Base-by-base conservation (phyloP, 2,888 invertebrate species). In the Limnephilus lunatus region DNA sequence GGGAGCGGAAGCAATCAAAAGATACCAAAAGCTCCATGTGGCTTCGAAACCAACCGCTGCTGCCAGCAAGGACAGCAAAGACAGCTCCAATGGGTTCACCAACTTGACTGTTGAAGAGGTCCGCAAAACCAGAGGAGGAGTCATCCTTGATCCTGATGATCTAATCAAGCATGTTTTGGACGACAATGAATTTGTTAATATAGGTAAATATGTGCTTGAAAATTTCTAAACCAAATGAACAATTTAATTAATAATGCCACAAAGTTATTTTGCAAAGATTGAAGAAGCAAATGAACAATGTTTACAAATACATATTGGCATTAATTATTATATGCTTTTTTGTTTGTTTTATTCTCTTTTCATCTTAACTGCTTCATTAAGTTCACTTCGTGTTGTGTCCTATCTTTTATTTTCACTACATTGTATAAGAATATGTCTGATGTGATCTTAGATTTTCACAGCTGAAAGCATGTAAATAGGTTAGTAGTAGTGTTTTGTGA, bases 121-220 rank as follows among this genome's bases (percentile, higher is more conserved):
- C 3, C 94, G 97, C 31, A 96, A 96, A 94, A 96, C 97, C 0
- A 95, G 96, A 94, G 97, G 97, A 3, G 97, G 97, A 9, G 96
- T 97, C 7, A 95, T 97, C 82, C 94, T 97, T 48, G 97, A 97
- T 94, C 95, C 95, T 0, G 96, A 96, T 93, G 97, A 97, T 94
- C 90, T 94, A 25, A 95, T 97, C 85, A 94, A 94, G 85, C 96
- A 96, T 91, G 96, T 97, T 12, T 94, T 97, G 32, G 96, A 97
- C 94, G 97, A 97, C 94, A 96, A 97, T 94, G 97, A 97, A 94
- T 97, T 96, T 94, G 96, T 97, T 19, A 96, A 96, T 31, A 95
- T 97, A 53, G 96, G 97, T 97, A 94, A 95, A 95, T 94, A 82
- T 53, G 14, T 30, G 11, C 25, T 68, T 68, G 68, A 68, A 68